These are phyloP conservation scores for Callipepla squamata DNA, from an alignment of 2,113 vertebrate genomes.

Conservation along the genomic window DNA sequence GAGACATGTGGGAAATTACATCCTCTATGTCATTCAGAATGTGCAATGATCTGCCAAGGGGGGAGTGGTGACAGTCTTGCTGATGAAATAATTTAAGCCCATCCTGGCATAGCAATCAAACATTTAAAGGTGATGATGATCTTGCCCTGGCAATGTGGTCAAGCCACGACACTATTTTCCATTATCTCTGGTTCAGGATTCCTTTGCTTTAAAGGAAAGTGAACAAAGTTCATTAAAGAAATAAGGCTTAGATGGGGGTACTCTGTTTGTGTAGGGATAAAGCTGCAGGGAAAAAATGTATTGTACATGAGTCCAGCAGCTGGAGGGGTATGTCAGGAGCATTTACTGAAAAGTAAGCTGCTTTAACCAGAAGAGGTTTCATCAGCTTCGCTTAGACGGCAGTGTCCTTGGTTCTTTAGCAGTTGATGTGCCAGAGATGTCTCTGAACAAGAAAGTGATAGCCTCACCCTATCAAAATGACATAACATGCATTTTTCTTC, in stretches of 20 bases:
- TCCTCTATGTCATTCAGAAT: not conserved
- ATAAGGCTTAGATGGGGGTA: not conserved
- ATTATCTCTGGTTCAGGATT: not conserved
- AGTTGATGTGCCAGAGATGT: not conserved
- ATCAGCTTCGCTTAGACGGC: not conserved
- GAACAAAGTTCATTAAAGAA: not conserved
- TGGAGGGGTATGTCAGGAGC: not conserved
- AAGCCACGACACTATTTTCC: rapidly evolving
- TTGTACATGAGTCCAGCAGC: not conserved
- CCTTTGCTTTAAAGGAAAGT: not conserved
- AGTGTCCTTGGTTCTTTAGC: constrained; percentile 21
- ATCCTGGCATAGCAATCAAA: rapidly evolving
- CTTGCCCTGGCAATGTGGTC: not conserved
- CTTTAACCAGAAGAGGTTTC: not conserved
- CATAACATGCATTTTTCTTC: constrained; percentile 50
- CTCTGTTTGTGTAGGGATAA: not conserved
- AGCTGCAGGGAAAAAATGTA: not conserved
- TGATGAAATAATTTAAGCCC: not conserved
- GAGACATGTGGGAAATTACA: not conserved
- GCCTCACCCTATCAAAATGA: constrained; percentile 49
- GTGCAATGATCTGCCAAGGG: not conserved
- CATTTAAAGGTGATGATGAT: rapidly evolving
- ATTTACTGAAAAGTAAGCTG: not conserved
- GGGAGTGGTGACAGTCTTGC: not conserved
- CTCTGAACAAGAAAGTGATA: constrained; percentile 47